phyloP scores from a whole-genome alignment of 2,797 vertebrate genomes.

The Coregonus ussuriensis region DNA sequence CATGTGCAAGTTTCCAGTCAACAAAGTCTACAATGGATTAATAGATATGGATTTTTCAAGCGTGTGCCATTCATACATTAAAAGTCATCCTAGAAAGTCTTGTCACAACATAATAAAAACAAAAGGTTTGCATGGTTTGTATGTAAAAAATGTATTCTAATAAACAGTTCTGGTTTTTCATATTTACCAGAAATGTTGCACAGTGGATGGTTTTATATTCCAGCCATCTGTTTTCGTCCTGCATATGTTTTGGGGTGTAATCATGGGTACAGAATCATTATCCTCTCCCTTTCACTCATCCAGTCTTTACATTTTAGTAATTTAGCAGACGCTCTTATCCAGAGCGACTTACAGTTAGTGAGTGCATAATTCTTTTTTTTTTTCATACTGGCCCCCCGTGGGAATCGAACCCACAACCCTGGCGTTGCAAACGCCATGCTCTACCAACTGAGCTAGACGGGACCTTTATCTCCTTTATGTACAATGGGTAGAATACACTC shows the following conservation, averaged over 20 bases:
- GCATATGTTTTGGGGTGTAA: conserved; percentile 58
- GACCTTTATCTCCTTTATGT: conserved; percentile 6
- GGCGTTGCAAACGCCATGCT: no score
- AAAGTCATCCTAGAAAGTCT: background rate
- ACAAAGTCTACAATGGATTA: background rate
- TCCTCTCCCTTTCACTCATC: conserved; percentile 15
- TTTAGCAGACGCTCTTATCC: no score
- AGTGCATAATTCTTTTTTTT: no score
- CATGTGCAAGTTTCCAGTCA: background rate
- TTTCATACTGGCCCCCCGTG: no score
- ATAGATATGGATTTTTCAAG: background rate
- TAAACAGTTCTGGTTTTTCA: conserved; percentile 67
- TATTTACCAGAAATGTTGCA: conserved; percentile 64
- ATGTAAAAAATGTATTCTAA: conserved; percentile 71
- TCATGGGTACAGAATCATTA: conserved; percentile 51
- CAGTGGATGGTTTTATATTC: conserved; percentile 64
- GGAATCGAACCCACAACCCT: no score
- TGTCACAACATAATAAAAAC: conserved; percentile 13
- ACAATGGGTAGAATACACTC: conserved; percentile 18
- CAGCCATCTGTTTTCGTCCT: conserved; percentile 61
- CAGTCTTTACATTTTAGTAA: background rate
- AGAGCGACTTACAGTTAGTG: no score
- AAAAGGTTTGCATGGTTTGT: conserved; percentile 24
- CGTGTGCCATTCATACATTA: background rate
- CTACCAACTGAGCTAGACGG: no score